These are phyloP conservation scores for Andrena haemorrhoa DNA, from an alignment of 2,888 invertebrate species.

Conservation along the genomic window DNA sequence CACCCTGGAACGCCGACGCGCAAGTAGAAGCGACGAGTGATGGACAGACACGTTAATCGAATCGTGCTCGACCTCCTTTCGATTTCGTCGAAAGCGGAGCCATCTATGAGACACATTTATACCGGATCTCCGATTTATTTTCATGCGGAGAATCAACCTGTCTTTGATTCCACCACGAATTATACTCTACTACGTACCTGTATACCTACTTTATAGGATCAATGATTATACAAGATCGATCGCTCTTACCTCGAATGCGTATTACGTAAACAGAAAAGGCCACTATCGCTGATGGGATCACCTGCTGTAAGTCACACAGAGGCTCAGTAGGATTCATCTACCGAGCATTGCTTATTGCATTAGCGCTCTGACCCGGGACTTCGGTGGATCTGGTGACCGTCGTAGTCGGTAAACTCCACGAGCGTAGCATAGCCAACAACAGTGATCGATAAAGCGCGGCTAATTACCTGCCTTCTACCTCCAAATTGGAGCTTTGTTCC, in stretches of 20 bases:
- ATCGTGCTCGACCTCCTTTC: not conserved
- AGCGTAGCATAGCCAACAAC: slow-evolving; percentile 68
- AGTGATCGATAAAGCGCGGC: slow-evolving; percentile 81
- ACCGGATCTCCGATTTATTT: not conserved
- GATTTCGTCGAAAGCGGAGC: not conserved
- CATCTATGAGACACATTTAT: not conserved
- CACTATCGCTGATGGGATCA: not conserved
- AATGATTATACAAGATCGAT: slow-evolving; percentile 1
- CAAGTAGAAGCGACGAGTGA: not conserved
- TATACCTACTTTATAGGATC: not conserved
- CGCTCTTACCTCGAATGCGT: not conserved
- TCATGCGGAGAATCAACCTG: not conserved
- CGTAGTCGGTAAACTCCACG: slow-evolving; percentile 40
- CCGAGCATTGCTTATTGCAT: slow-evolving; percentile 68
- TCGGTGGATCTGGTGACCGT: slow-evolving; percentile 53
- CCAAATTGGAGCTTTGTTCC: slow-evolving; percentile 80
- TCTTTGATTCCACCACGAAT: not conserved
- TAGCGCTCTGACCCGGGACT: slow-evolving; percentile 62
- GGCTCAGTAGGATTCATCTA: slow-evolving; percentile 41
- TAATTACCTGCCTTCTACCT: slow-evolving; percentile 78
- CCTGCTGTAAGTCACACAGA: slow-evolving; percentile 33
- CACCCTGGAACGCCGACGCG: not conserved
- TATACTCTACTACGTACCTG: not conserved
- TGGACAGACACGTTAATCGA: slow-evolving; percentile 3
- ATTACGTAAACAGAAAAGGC: slow-evolving; percentile 10